A percentile compares a stretch with the other conserved stretches of the same genome.
Conservation (phyloP, 2,888 invertebrate genomes). For the Rosalia funebris region DNA sequence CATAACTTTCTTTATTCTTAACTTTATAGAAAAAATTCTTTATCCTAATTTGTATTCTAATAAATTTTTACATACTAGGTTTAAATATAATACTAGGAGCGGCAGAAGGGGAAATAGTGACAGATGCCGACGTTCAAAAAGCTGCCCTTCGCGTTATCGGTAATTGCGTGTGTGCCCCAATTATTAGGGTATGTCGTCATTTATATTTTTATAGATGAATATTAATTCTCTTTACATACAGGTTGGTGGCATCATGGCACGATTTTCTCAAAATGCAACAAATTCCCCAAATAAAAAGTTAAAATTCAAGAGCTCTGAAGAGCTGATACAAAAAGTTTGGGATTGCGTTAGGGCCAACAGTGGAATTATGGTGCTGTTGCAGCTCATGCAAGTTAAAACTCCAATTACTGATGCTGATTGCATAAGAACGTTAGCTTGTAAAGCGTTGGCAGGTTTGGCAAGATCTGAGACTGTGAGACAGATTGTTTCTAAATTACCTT, state of each 20-base stretch:
- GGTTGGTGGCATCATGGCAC: slow-evolving; percentile 65
- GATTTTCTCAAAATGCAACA: slow-evolving; percentile 63
- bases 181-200: slow-evolving; percentile 73
- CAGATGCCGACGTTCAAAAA: slow-evolving; percentile 91
- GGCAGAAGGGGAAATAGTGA: slow-evolving; percentile 90
- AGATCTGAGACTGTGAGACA: slow-evolving; percentile 93
- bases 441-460: slow-evolving; percentile 91
- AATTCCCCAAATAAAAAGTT: slow-evolving; percentile 71
- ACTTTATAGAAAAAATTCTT: too few relatives aligned
- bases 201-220: neutral
- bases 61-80: too few relatives aligned
- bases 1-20: too few relatives aligned
- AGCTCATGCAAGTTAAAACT: slow-evolving; percentile 89
- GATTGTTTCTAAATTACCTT: slow-evolving; percentile 93
- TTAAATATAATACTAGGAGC: slow-evolving; percentile 85
- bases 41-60: too few relatives aligned
- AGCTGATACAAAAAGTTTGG: slow-evolving; percentile 93
- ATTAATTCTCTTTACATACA: neutral
- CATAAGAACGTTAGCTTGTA: slow-evolving; percentile 91
- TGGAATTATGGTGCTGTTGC: slow-evolving; percentile 93
- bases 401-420: slow-evolving; percentile 98
- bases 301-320: slow-evolving; percentile 78
- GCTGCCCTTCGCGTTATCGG: slow-evolving; percentile 90
- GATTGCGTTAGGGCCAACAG: slow-evolving; percentile 93
- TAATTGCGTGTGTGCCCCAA: slow-evolving; percentile 94